Evolutionary conservation across 37 sponge, comb jelly and placozoan genomes (phyloP).

Genomic region (Aphrocallistes beatrix): DNA sequence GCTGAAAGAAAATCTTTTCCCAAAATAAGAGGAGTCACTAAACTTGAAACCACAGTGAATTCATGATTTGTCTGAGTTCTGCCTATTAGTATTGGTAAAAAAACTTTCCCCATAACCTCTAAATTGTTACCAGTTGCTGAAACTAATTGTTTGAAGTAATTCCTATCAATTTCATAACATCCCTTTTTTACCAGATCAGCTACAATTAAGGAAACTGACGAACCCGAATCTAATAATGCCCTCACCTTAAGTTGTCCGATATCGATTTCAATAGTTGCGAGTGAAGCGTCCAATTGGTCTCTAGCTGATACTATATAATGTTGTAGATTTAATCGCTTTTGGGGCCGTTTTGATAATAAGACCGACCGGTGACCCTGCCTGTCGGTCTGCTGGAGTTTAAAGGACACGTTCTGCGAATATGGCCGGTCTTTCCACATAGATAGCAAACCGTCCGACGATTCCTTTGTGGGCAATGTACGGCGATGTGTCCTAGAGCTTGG

Average conservation of each 20-base stretch:
- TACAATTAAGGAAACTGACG: not conserved
- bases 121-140: constrained; percentile 1
- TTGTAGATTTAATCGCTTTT: not conserved
- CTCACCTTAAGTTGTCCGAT: not conserved
- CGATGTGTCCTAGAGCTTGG: not conserved
- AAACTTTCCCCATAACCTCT: not conserved
- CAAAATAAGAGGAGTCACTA: constrained; percentile 36
- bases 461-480: not conserved
- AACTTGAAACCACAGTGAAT: constrained; percentile 37
- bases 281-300: not conserved
- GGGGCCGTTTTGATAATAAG: not conserved
- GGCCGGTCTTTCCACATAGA: too few species aligned
- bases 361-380: not conserved
- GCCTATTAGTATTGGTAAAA: not conserved
- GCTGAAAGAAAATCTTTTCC: constrained; percentile 38
- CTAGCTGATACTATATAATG: not conserved
- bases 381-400: too few species aligned
- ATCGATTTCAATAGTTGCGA: not conserved
- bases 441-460: too few species aligned
- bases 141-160: not conserved
- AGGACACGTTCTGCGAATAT: too few species aligned
- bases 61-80: constrained; percentile 7
- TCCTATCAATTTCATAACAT: not conserved
- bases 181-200: not conserved
- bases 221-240: not conserved